These are phyloP conservation scores for Hemiscyllium ocellatum DNA, from an alignment of 2,113 vertebrate genomes.

Conservation along the genomic window DNA sequence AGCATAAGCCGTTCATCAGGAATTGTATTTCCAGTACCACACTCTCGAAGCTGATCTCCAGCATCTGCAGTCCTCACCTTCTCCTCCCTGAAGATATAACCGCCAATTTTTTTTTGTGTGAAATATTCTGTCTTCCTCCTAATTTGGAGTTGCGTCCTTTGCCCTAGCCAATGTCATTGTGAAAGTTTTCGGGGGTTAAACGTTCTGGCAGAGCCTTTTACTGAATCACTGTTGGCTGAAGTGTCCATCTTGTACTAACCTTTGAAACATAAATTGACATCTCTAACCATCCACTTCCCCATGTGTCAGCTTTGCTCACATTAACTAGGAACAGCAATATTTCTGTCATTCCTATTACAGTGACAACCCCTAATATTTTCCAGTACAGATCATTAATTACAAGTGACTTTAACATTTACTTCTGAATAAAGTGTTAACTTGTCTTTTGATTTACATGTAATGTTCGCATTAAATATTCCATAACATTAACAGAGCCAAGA, in stretches of 20 bases:
- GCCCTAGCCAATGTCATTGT: background rate
- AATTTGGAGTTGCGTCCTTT: background rate
- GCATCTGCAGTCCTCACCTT: no score
- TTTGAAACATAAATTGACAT: background rate
- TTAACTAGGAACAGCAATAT: background rate
- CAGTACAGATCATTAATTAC: background rate
- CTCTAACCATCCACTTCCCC: background rate
- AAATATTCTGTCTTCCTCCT: background rate
- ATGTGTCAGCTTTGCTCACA: background rate
- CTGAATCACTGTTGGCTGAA: background rate
- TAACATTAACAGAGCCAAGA: background rate
- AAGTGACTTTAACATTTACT: background rate
- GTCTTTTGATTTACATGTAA: background rate
- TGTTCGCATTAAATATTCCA: background rate
- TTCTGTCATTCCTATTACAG: background rate
- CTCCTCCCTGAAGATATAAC: no score
- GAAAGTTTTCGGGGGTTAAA: background rate
- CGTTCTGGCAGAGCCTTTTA: background rate
- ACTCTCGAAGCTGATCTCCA: no score
- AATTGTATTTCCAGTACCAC: no score
- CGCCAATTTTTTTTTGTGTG: background rate
- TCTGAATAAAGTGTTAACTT: background rate
- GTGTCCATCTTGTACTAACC: background rate
- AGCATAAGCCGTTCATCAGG: no score
- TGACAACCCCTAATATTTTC: background rate